phyloP scores from a whole-genome alignment of 2,888 invertebrate genomes.

The Sthenelais limicola region DNA sequence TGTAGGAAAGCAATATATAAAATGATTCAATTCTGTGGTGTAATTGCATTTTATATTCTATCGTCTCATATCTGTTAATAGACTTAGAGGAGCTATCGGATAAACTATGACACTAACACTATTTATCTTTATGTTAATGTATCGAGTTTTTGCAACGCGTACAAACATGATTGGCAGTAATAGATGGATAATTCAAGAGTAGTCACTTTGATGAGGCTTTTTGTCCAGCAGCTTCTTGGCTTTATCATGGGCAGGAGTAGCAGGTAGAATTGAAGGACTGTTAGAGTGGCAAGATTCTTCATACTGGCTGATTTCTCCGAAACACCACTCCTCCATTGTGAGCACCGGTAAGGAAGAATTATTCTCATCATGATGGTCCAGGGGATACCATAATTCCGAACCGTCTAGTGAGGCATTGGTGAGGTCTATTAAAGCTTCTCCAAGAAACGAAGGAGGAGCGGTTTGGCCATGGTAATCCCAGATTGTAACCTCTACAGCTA shows the following conservation, averaged over 20 bases:
- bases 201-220: conserved; percentile 38
- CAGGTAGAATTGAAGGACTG: no score
- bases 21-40: no score
- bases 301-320: conserved; percentile 29
- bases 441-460: conserved; percentile 78
- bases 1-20: no score
- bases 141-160: background rate
- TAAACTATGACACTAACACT: no score
- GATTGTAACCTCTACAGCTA: conserved; percentile 84
- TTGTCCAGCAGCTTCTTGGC: conserved; percentile 51
- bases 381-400: conserved; percentile 86
- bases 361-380: conserved; percentile 70
- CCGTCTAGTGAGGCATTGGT: conserved; percentile 90
- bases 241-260: conserved; percentile 56
- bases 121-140: conserved; percentile 7
- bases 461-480: conserved; percentile 85
- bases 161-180: background rate
- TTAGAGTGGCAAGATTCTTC: background rate
- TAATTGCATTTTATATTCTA: no score
- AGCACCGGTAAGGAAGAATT: conserved; percentile 62
- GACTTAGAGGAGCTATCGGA: no score
- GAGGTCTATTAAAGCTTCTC: conserved; percentile 79
- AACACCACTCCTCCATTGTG: conserved; percentile 44
- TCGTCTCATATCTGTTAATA: no score
- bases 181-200: background rate